Percentiles rank a stretch among this genome's conserved stretches.
phyloP scores from a whole-genome alignment of 2,113 vertebrate genomes.

The Ursus arctos region DNA sequence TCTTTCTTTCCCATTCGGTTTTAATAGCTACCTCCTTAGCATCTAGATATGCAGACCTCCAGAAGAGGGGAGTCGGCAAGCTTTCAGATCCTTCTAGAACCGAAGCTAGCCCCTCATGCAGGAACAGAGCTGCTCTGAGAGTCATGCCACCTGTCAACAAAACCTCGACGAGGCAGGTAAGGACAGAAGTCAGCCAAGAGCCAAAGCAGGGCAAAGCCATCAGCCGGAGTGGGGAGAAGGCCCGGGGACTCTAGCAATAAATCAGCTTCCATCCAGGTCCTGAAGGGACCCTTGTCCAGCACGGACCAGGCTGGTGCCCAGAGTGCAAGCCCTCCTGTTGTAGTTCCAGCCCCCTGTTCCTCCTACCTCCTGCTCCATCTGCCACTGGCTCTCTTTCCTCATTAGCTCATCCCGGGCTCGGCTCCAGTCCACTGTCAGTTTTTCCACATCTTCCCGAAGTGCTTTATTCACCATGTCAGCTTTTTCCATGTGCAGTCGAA shows the following conservation, averaged over 20 bases:
- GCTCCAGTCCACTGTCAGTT: constrained; percentile 93
- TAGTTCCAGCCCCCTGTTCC: background rate
- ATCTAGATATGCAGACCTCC: background rate
- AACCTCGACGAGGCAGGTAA: background rate
- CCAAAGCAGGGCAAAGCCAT: background rate
- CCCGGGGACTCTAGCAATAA: background rate
- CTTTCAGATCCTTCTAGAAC: constrained; percentile 3
- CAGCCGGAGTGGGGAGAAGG: background rate
- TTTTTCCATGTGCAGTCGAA: constrained; percentile 90
- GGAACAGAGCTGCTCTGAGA: background rate
- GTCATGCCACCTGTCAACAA: background rate
- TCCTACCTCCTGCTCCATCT: constrained; percentile 88
- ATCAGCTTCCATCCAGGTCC: constrained; percentile 3
- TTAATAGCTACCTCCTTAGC: background rate
- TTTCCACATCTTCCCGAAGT: constrained; percentile 91
- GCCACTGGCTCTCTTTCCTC: constrained; percentile 90
- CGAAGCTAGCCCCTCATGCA: background rate
- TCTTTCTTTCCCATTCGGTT: constrained; percentile 17
- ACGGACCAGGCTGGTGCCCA: background rate
- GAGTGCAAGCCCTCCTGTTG: background rate
- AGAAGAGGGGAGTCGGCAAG: background rate
- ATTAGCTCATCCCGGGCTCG: constrained; percentile 90
- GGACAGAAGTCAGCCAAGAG: background rate
- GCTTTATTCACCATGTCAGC: constrained; percentile 89
- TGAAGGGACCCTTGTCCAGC: background rate